Base-by-base conservation (phyloP, 2,797 vertebrate genomes). In the Chrosomus eos region DNA sequence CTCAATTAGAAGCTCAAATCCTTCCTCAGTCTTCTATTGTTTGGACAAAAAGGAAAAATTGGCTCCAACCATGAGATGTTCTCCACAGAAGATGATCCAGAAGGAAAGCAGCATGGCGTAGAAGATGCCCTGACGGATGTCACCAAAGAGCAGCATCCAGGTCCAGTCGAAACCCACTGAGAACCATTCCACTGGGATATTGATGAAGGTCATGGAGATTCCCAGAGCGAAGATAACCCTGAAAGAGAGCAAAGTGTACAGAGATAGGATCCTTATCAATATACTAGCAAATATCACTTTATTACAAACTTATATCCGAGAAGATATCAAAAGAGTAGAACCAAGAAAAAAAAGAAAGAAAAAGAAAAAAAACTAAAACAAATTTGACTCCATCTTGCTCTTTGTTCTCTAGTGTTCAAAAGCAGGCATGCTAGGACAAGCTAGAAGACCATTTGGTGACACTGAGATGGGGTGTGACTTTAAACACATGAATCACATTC, bases 51-150 rank as follows among this genome's bases (percentile, higher is more conserved):
- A 64, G 31, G 16, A 36, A 45, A 53, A 48, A 66, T 7, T 14
- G 23, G 10, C 19, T 21, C 31, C 55, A 92, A 99, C 98, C 98
- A 99, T 99, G 92, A 99, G 97, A 93, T 99, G 98, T 92, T 99
- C 98, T 26, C 98, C 98, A 0, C 98, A 99, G 92, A 99, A 99
- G 92, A 99, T 97, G 92, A 99, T 98, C 98, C 98, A 99, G 89
- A 99, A 99, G 0, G 97, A 99, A 19, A 99, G 95, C 28, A 99
- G 95, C 97, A 97, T 97, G 60, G 97, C 97, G 7, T 99, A 99
- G 94, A 99, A 99, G 90, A 99, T 96, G 80, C 98, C 98, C 92
- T 99, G 98, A 18, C 97, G 95, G 85, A 99, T 98, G 90, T 99
- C 98, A 64, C 97, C 97, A 0, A 99, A 99, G 13, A 99, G 93